These are phyloP conservation scores for Lagorchestes hirsutus DNA, from an alignment of 2,797 vertebrate species.

Conservation along the genomic window DNA sequence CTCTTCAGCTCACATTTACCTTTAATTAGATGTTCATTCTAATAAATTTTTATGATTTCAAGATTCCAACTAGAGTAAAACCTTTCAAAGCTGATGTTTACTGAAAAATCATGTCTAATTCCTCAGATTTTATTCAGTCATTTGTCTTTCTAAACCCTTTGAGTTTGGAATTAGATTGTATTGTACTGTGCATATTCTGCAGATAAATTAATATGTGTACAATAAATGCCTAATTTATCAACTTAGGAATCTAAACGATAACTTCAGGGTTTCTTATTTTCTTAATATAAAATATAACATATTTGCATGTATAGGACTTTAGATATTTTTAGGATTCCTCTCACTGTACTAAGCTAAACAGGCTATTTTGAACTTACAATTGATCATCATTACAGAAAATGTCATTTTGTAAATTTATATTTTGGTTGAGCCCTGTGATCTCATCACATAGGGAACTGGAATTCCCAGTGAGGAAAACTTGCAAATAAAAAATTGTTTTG, in stretches of 20 bases:
- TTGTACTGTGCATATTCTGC: slow-evolving; percentile 16
- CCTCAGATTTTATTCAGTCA: not conserved
- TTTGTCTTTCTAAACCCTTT: slow-evolving; percentile 26
- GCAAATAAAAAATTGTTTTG: too few species aligned
- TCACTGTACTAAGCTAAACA: not conserved
- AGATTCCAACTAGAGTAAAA: slow-evolving; percentile 39
- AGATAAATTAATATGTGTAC: slow-evolving; percentile 51
- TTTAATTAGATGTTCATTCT: slow-evolving; percentile 72
- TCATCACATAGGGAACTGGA: too few species aligned
- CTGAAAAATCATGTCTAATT: slow-evolving; percentile 31
- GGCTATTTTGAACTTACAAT: not conserved
- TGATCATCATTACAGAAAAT: not conserved
- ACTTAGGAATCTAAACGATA: slow-evolving; percentile 48
- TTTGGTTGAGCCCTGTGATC: too few species aligned
- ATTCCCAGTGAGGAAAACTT: too few species aligned
- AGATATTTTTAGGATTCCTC: not conserved
- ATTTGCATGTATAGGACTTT: slow-evolving; percentile 10
- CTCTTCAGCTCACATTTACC: slow-evolving; percentile 54
- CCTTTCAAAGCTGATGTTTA: slow-evolving; percentile 46
- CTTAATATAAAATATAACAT: slow-evolving; percentile 51
- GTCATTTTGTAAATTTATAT: too few species aligned
- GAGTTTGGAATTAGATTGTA: slow-evolving; percentile 50
- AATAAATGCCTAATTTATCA: slow-evolving; percentile 36
- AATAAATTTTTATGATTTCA: slow-evolving; percentile 33
- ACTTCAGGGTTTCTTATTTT: not conserved